These are phyloP conservation scores for Drosophila atripex DNA, from an alignment of 2,888 invertebrate species.

Conservation along the genomic window DNA sequence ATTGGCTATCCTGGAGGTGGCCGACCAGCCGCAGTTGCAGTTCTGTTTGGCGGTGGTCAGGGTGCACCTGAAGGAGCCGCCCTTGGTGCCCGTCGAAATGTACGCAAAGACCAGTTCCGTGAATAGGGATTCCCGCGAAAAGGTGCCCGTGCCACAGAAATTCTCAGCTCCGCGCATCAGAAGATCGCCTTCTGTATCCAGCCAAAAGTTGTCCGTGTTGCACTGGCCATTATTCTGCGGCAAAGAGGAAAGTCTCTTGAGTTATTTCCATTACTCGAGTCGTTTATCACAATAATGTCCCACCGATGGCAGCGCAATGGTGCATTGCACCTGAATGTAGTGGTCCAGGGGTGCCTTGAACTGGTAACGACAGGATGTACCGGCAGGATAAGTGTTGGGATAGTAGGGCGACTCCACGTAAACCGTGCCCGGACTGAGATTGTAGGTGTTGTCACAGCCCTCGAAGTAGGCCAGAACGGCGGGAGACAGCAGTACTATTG, in stretches of 20 bases:
- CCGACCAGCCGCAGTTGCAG: constrained; percentile 83
- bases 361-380: constrained; percentile 81
- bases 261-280: background rate
- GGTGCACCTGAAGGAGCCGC: constrained; percentile 74
- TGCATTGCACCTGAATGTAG: constrained; percentile 70
- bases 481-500: constrained; percentile 46
- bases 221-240: constrained; percentile 57
- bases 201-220: constrained; percentile 78
- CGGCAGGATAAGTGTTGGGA: constrained; percentile 70
- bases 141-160: constrained; percentile 75
- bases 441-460: constrained; percentile 72
- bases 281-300: constrained; percentile 4
- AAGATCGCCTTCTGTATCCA: constrained; percentile 78
- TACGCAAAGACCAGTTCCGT: constrained; percentile 75
- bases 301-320: constrained; percentile 72
- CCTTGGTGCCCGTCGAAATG: constrained; percentile 54
- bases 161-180: constrained; percentile 71
- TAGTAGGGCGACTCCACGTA: constrained; percentile 80
- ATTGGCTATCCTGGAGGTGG: constrained; percentile 85
- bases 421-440: constrained; percentile 53
- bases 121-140: constrained; percentile 68
- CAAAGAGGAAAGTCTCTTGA: background rate
- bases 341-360: constrained; percentile 77
- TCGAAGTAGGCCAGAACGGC: constrained; percentile 57
- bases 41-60: constrained; percentile 55